phyloP scores from a whole-genome alignment of 2,888 invertebrate species.

The Agonopterix alstromeriana region DNA sequence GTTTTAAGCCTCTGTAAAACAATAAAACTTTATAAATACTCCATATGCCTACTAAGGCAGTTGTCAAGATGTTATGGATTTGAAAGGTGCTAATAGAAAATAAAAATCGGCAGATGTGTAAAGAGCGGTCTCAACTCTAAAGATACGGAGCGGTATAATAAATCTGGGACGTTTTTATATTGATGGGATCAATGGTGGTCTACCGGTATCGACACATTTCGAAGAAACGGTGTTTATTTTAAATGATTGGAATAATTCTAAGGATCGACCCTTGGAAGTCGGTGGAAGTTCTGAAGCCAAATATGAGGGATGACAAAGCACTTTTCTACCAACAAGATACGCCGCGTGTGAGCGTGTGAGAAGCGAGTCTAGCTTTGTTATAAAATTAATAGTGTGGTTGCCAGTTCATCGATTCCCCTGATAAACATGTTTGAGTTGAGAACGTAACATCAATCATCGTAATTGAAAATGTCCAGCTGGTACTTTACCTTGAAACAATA shows the following conservation, averaged over 20 bases:
- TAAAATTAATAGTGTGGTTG: constrained; percentile 58
- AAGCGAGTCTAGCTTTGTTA: constrained; percentile 33
- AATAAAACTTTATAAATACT: too few species aligned
- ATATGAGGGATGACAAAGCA: constrained; percentile 61
- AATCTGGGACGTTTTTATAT: constrained; percentile 51
- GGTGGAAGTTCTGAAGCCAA: constrained; percentile 31
- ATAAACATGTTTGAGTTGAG: constrained; percentile 61
- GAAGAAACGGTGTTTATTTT: constrained; percentile 62
- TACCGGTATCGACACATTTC: constrained; percentile 29
- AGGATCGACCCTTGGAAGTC: constrained; percentile 34
- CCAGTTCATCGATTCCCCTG: constrained; percentile 53
- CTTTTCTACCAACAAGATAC: constrained; percentile 12
- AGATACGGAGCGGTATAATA: constrained; percentile 31
- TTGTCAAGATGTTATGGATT: neutral
- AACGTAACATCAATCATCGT: constrained; percentile 57
- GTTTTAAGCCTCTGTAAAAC: too few species aligned
- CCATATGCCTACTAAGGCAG: too few species aligned
- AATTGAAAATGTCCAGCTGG: constrained; percentile 63
- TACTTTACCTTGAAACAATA: constrained; percentile 39
- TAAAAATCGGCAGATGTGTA: constrained; percentile 42
- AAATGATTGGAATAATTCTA: constrained; percentile 57
- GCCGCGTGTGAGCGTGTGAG: constrained; percentile 24
- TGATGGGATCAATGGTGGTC: constrained; percentile 42
- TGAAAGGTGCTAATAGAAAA: constrained; percentile 5
- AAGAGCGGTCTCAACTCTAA: constrained; percentile 27